Evolutionary conservation across 2,888 invertebrate species (phyloP), one percentile per base, ranked within the genome.

Genomic region (Drosophila dives): DNA sequence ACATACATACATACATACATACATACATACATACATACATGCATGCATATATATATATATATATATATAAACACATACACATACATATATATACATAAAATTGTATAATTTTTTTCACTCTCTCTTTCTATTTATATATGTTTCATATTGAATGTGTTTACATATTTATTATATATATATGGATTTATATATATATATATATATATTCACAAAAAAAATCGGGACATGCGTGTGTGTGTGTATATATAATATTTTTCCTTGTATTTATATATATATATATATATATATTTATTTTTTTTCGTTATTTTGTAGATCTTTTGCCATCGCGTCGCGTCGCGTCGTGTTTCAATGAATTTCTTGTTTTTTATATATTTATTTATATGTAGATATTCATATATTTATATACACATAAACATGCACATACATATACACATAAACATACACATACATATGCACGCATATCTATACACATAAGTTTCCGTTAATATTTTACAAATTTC

Each of bases 401-500:
- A 59, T 38, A 60, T 56, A 51, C 26, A 60, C 45, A 56, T 60
- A 68, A 38, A 55, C 29, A 29, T 29, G 29, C 29, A 29, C 29
- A 29, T 36, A 32, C 66, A 20, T 63, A 55, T 62, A 49, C 64
- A 67, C 60, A 62, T 50, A 50, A 51, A 70, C 49, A 58, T 63
- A 49, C 65, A 67, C 60, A 62, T 60, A 64, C 42, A 66, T 55
- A 53, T 64, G 32, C 54, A 61, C 59, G 40, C 60, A 54, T 33
- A 60, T 55, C 45, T 65, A 50, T 62, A 72, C 62, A 49, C 62
- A 64, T 72, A 69, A 72, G 68, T 64, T 75, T 71, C 59, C 70
- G 76, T 89, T 85, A 85, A 86, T 85, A 85, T 89, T 89, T 85
- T 85, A 85, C 84, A 85, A 53, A 67, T 72, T 73, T 88, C 80